Percentiles rank a stretch among this genome's conserved stretches.
Evolutionary conservation across 92 coral and sea anemone genomes (phyloP).

Genomic region (Scolanthus callimorphus): DNA sequence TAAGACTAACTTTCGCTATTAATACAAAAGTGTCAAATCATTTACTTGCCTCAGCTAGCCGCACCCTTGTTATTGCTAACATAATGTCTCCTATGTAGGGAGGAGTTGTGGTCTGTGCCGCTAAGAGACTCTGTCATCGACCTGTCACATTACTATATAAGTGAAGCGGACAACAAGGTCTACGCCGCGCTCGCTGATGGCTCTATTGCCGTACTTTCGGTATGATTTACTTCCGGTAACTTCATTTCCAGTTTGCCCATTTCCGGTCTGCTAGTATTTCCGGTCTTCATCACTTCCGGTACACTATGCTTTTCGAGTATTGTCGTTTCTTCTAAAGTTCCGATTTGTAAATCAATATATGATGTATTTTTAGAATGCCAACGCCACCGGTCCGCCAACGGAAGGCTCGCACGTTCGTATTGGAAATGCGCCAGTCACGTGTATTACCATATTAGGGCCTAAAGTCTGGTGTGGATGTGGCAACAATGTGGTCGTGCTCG

Average conservation of each 20-base stretch:
- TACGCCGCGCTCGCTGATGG: conserved; percentile 90
- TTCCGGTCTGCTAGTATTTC: background rate
- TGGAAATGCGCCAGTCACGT: conserved; percentile 84
- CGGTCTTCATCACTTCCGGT: background rate
- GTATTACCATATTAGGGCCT: conserved; percentile 57
- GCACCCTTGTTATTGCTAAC: too few species aligned
- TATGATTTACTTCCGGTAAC: conserved; percentile 2
- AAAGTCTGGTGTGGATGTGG: conserved; percentile 93
- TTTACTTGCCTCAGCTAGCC: too few species aligned
- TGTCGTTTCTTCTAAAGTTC: too few species aligned
- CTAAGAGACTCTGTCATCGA: conserved; percentile 80
- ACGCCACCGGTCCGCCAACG: conserved; percentile 54
- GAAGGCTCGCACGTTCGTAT: conserved; percentile 83
- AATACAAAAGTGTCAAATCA: too few species aligned
- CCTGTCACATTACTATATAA: conserved; percentile 58
- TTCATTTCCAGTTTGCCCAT: background rate
- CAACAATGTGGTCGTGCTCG: conserved; percentile 72
- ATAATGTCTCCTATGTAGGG: conserved; percentile 32
- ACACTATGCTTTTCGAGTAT: too few species aligned
- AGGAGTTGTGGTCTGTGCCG: conserved; percentile 76
- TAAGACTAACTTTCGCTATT: too few species aligned
- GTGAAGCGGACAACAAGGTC: conserved; percentile 52
- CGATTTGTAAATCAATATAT: too few species aligned
- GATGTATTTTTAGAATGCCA: conserved; percentile 78
- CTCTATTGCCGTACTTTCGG: conserved; percentile 73